Evolutionary conservation across 2,888 invertebrate genomes (phyloP), one percentile per base, ranked within the genome.

Genomic region (Rhingia rostrata): DNA sequence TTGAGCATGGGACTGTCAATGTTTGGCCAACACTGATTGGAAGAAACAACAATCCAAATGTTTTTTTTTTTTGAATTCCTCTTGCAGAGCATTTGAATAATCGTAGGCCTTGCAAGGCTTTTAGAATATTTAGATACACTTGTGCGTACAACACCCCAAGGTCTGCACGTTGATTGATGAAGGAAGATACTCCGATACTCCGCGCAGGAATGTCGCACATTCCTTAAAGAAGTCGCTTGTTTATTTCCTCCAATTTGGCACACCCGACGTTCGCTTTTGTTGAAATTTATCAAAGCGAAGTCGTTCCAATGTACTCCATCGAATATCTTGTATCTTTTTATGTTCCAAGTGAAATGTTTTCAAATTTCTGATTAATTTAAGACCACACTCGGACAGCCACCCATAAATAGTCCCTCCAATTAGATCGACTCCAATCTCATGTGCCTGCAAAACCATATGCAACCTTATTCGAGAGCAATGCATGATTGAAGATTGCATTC

Each of bases 91-190:
- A 22, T 22, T 22, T 22, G 22, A 22, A 22, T 22, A 22, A 22
- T 39, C 39, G 6, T 3, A 1, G 6, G 39, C 39, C 53, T 32
- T 22, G 10, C n/a, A 30, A n/a, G 7, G 35, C 2, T 22, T 43
- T 43, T 5, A 5, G 41, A 56, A 39, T 12, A 12, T 33, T 43
- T 45, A 14, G 41, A 45, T 32, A 45, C 14, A 43, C 12, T 61
- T 61, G 12, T 39, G 45, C 14, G 30, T 49, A 4, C 7, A 56
- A 35, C 33, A 60, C 45, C 3, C 14, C 60, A 64, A 64, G 64
- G 51, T 64, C 39, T 49, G 39, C n/a, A 22, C 30, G 30, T 37
- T 64, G 64, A 64, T 72, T 72, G 53, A 43, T 72, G n/a, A 12
- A 12, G 35, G 10, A 22, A 35, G 61, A 60, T 61, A 22, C 14